Conservation (phyloP, 2,888 invertebrate species). For the Eupithecia tripunctaria region DNA sequence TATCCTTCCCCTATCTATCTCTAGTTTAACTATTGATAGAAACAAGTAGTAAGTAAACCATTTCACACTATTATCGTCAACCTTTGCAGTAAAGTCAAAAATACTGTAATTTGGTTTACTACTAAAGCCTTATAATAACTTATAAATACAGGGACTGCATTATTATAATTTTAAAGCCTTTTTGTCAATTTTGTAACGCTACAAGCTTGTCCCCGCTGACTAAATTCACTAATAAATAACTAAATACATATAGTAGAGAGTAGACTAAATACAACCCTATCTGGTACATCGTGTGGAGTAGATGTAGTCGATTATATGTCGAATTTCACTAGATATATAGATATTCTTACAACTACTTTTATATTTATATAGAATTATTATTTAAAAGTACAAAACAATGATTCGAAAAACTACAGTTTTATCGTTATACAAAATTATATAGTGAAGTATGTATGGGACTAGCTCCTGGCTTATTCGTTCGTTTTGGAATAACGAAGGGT, state of each 20-base stretch:
- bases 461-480: conserved; percentile 17
- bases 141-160: conserved; percentile 51
- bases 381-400: not conserved
- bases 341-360: conserved; percentile 6
- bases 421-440: not conserved
- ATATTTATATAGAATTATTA: not conserved
- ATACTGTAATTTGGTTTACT: conserved; percentile 21
- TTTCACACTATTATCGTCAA: conserved; percentile 24
- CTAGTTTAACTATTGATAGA: conserved; percentile 69
- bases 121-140: conserved; percentile 36
- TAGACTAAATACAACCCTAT: conserved; percentile 69
- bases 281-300: conserved; percentile 55
- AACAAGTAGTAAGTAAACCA: conserved; percentile 38
- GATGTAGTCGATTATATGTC: conserved; percentile 32
- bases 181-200: conserved; percentile 49
- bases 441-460: conserved; percentile 10
- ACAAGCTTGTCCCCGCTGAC: conserved; percentile 49
- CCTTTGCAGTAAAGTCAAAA: not conserved
- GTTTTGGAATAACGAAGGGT: conserved; percentile 3
- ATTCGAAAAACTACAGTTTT: not conserved
- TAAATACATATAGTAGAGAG: conserved; percentile 71
- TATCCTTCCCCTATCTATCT: conserved; percentile 51
- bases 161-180: conserved; percentile 52
- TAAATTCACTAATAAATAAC: conserved; percentile 56
- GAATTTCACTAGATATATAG: conserved; percentile 21